Evolutionary conservation across 2,797 vertebrate species (phyloP), one percentile per base, ranked within the genome.

Genomic region (Mastacembelus armatus): DNA sequence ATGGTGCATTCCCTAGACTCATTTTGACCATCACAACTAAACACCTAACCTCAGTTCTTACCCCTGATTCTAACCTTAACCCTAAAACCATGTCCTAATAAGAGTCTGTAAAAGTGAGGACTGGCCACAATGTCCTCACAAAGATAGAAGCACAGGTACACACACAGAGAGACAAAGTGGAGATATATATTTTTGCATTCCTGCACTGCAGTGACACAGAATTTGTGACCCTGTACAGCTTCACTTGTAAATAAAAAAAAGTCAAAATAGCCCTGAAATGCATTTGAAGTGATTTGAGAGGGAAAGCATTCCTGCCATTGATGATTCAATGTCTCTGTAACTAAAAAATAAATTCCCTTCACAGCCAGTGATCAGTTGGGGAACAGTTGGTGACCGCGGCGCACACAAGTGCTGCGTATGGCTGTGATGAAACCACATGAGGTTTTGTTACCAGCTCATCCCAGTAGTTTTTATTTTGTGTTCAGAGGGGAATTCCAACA

Each of bases 291-390:
- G 47, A 68, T 63, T 55, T 72, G 11, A 71, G 19, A 43, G 47
- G 51, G 39, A 55, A 40, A 38, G 63, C 81, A 67, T 82, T 71
- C 69, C 48, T 77, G 77, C 26, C 48, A 70, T 3, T 73, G 84
- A 83, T 87, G 85, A 88, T 81, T 88, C 77, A 85, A 56, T 76
- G 77, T 71, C 77, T 72, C 68, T 77, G 75, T 81, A 75, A 75
- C 78, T 73, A 83, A 84, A 82, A 85, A 54, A 74, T 59, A 68
- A 75, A 80, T 83, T 85, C 66, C 68, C 77, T 57, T 80, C 51
- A 58, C 65, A 84, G 78, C 66, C 72, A 66, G 58, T 68, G 77
- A 86, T 86, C 77, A 84, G 78, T 67, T 52, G 70, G 60, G 67
- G 64, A 88, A 80, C 85, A 90, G 85, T 88, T 88, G 81, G 83